A percentile compares a stretch with the other conserved stretches of the same genome.
Conservation (phyloP, 2,113 vertebrate genomes). For the Dipodomys merriami region DNA sequence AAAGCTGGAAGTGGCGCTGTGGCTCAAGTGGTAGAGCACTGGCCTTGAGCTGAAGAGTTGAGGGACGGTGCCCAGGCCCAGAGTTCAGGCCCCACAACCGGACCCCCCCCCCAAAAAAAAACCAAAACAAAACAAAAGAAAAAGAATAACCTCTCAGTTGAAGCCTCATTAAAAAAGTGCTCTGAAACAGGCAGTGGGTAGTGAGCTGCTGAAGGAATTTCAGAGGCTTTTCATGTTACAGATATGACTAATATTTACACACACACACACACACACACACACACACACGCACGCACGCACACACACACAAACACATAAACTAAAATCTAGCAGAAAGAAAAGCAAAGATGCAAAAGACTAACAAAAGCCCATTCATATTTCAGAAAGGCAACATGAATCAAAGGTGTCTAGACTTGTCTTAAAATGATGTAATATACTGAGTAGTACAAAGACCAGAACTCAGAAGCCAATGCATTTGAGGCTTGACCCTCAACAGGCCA, state of each 20-base stretch:
- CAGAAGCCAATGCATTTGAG: background rate
- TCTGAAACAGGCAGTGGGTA: background rate
- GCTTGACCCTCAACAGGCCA: background rate
- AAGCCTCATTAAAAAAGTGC: background rate
- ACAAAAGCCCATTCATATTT: slow-evolving; percentile 25
- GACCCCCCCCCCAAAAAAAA: too few relatives aligned
- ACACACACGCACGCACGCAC: background rate
- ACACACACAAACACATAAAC: background rate
- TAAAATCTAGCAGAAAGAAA: background rate
- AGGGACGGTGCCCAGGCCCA: too few relatives aligned
- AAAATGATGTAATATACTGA: background rate
- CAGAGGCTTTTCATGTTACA: background rate
- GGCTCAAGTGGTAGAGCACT: too few relatives aligned
- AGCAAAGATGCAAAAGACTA: background rate
- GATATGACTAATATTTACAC: background rate
- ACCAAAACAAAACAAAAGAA: too few relatives aligned
- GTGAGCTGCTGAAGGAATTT: background rate
- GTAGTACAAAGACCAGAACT: background rate
- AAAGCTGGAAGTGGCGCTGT: too few relatives aligned
- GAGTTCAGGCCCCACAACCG: too few relatives aligned
- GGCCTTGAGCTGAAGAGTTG: too few relatives aligned
- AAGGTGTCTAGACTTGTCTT: background rate
- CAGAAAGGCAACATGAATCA: background rate
- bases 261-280: background rate
- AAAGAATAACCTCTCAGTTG: background rate